Conservation (phyloP, 2,797 vertebrate genomes). For the Pelodytes ibericus region DNA sequence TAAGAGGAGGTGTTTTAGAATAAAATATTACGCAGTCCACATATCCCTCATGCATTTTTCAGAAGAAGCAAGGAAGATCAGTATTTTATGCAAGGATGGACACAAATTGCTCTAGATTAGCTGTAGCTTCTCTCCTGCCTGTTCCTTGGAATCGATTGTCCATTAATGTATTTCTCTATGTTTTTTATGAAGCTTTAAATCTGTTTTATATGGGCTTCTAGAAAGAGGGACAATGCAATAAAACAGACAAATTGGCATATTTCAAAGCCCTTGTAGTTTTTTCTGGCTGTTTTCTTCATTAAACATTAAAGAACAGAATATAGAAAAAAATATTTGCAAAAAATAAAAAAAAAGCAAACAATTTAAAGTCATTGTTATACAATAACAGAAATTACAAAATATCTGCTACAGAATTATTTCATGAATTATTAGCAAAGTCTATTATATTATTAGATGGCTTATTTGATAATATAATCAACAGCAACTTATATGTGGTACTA, state of each 20-base stretch:
- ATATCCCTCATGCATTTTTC: constrained; percentile 32
- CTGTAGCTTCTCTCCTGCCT: constrained; percentile 29
- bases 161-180: constrained; percentile 54
- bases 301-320: constrained; percentile 39
- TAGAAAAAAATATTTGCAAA: constrained; percentile 33
- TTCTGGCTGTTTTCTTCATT: constrained; percentile 21
- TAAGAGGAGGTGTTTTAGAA: neutral
- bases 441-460: no score
- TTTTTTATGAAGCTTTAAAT: constrained; percentile 55
- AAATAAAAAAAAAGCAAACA: constrained; percentile 4
- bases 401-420: no score
- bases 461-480: no score
- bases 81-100: constrained; percentile 50
- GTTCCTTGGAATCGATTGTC: constrained; percentile 47
- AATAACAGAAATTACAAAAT: neutral
- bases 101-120: constrained; percentile 52
- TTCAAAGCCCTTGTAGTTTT: constrained; percentile 34
- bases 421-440: no score
- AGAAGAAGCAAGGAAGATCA: constrained; percentile 23
- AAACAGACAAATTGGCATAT: constrained; percentile 51
- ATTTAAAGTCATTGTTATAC: constrained; percentile 18
- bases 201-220: constrained; percentile 47
- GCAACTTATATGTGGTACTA: no score
- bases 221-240: constrained; percentile 45
- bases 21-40: constrained; percentile 26